These are phyloP conservation scores for Trichonephila inaurata DNA, from an alignment of 1,140 invertebrate species.

Conservation along the genomic window DNA sequence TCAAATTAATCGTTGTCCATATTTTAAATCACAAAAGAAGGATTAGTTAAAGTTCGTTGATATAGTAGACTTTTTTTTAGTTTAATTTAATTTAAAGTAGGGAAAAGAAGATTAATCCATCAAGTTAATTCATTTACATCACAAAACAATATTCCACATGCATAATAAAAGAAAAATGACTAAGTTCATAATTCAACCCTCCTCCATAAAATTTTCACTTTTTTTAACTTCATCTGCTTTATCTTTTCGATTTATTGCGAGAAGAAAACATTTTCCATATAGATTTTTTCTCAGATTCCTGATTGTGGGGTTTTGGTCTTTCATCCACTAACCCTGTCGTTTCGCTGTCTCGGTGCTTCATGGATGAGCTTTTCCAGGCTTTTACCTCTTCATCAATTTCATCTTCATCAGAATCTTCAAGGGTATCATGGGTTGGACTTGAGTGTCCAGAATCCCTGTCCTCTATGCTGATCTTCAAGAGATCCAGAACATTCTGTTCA, in stretches of 20 bases:
- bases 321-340: slow-evolving; percentile 52
- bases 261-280: slow-evolving; percentile 75
- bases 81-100: too few species aligned
- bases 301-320: neutral
- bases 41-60: too few species aligned
- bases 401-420: slow-evolving; percentile 62
- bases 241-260: slow-evolving; percentile 61
- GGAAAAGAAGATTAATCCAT: too few species aligned
- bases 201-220: neutral
- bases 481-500: slow-evolving; percentile 87
- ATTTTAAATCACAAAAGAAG: too few species aligned
- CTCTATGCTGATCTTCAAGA: slow-evolving; percentile 83
- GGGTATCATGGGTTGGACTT: slow-evolving; percentile 66
- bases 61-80: too few species aligned
- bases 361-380: neutral
- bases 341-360: slow-evolving; percentile 66
- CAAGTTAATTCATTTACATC: too few species aligned
- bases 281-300: slow-evolving; percentile 54
- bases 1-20: too few species aligned
- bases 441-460: slow-evolving; percentile 74
- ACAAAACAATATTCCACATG: neutral
- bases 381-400: neutral
- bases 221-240: neutral
- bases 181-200: neutral
- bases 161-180: neutral